Evolutionary conservation across 2,113 vertebrate genomes (phyloP), one percentile per base, ranked within the genome.

Genomic region (Chelonoidis abingdonii): DNA sequence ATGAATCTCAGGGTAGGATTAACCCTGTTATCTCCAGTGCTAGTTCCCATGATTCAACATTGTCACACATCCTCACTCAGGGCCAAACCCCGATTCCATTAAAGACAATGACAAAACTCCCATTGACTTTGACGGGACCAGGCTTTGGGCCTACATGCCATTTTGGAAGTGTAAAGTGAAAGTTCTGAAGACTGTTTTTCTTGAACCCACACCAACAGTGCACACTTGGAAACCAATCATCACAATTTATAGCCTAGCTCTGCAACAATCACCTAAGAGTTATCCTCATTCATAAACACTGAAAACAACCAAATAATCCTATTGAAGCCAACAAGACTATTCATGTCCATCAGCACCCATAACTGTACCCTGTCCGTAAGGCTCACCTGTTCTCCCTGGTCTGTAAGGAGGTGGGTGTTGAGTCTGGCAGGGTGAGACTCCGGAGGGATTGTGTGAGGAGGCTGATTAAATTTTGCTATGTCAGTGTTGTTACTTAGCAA

Each of bases 11-110:
- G 50, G 47, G 2, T 29, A 31, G 17, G 5, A 50, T 76, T 10
- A 91, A 10, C 52, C 10, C 1, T 0, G 0, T 0, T 62, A 1
- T 25, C n/a, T 4, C 16, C 4, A 14, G n/a, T 0, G 0, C 52
- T 49, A 41, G 38, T 6, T 57, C 52, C 76, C 38, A 41, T 25
- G 82, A 13, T 5, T 44, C 85, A 56, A 62, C 41, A 88, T 14
- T 35, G 47, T 35, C 22, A 24, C 16, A 62, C 29, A 25, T 22
- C 72, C 72, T 75, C 38, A 24, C 22, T 41, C 10, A 75, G n/a
- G 22, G 72, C 31, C 86, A 88, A 13, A 52, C 19, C 12, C 47
- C 13, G 10, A 44, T 22, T 22, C 11, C 35, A 35, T 80, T 35
- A 12, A 91, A 57, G 21, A 12, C 10, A 12, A 41, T 38, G 82